Base-by-base conservation (phyloP, 2,888 invertebrate species). In the Drosophila maculinotata region DNA sequence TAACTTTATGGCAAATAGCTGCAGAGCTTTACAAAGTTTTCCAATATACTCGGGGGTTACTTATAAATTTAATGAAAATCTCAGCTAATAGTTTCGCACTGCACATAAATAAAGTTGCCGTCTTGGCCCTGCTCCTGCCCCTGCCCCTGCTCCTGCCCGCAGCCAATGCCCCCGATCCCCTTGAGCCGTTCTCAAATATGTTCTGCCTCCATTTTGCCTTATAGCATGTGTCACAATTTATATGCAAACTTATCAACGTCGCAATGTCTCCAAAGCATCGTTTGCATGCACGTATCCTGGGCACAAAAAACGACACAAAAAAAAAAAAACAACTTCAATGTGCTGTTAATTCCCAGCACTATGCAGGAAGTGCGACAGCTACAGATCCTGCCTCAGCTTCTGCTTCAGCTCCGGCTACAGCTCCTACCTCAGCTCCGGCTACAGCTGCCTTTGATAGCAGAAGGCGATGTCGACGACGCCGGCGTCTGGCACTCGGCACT, bases 191-290 rank as follows among this genome's bases (percentile, higher is more conserved):
- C 58, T 38, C 52, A 54, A 71, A 68, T 68, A 62, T 58, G 54
- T 56, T 56, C 20, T 20, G 28, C 56, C 42, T 12, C 20, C 8
- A 10, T 15, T 23, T 12, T 31, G 36, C 28, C 63, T 30, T 36
- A 44, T 47, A 23, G 31, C 69, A 71, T 86, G 68, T 80, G 86
- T 87, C 88, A 80, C 75, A 83, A 86, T 87, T 86, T 83, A 83
- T 83, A 83, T 86, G 86, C 86, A 86, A 83, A 83, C 88, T 83
- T 83, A 86, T 88, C 83, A 87, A 79, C 82, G 82, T 78, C 78
- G 81, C 79, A 35, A 69, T 67, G 83, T 87, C 87, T 81, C 82
- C 65, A 57, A 78, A 69, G 87, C 66, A 76, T 85, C 86, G 87
- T 83, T 82, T 73, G 80, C 83, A 69, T 79, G 83, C 77, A 73